These are phyloP conservation scores for Amphibalanus amphitrite DNA, from an alignment of 1,140 invertebrate species.

Conservation along the genomic window DNA sequence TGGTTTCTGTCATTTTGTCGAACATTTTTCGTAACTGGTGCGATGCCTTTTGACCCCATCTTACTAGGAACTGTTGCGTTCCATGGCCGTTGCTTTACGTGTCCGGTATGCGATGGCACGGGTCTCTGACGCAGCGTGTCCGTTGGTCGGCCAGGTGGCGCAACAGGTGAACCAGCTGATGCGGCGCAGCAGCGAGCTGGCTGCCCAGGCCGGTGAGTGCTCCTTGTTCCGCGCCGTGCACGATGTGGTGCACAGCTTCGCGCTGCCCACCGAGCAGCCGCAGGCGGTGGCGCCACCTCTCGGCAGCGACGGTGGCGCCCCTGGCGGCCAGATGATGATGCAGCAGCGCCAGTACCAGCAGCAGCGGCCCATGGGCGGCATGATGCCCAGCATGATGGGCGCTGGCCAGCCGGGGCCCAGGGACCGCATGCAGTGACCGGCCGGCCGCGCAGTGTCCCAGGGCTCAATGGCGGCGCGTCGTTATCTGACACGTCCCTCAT, in stretches of 20 bases:
- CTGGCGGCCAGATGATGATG: not conserved
- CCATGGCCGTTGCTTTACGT: too few species aligned
- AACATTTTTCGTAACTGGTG: too few species aligned
- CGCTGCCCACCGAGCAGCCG: slow-evolving; percentile 46
- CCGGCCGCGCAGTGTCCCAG: too few species aligned
- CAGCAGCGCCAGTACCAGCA: not conserved
- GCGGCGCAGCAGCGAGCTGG: slow-evolving; percentile 21
- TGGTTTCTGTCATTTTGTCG: too few species aligned
- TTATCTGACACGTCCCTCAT: too few species aligned
- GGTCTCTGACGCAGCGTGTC: not conserved
- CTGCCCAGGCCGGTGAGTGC: slow-evolving; percentile 41
- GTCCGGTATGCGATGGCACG: too few species aligned
- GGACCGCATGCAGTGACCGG: not conserved
- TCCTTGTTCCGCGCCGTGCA: slow-evolving; percentile 72
- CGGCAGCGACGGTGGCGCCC: not conserved
- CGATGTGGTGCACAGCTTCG: slow-evolving; percentile 62
- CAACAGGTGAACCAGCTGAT: slow-evolving; percentile 16
- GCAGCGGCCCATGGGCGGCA: not conserved
- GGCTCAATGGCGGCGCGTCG: too few species aligned
- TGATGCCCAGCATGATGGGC: not conserved
- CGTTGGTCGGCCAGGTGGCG: slow-evolving; percentile 31
- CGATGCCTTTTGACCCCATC: too few species aligned
- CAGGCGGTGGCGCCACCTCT: not conserved
- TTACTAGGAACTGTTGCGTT: too few species aligned
- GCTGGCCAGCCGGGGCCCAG: too few species aligned